Base-by-base conservation (phyloP, 2,797 vertebrate genomes). In the Hypotaenidia philippensis region DNA sequence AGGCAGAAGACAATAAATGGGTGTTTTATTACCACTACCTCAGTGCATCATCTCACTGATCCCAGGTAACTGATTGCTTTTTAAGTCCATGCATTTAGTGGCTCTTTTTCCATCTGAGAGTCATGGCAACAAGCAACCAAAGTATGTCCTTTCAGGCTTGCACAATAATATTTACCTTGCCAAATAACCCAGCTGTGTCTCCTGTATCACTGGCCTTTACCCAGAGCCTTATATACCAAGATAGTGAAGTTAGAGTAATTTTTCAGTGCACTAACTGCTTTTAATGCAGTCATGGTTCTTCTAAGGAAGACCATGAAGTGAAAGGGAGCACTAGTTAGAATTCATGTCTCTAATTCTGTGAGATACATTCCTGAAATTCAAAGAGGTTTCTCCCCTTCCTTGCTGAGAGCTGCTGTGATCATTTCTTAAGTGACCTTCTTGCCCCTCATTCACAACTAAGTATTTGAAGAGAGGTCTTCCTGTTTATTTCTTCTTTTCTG, bases 391-490 rank as follows among this genome's bases (percentile, higher is more conserved):
- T 85, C 22, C 31, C 9, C 31, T 89, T 93, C 90, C 25, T 57
- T 83, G 32, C 18, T 34, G 20, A 59, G 59, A 70, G 25, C 59
- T 64, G 8, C 65, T 74, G 84, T 83, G 36, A 44, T 86, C 10
- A 36, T 74, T 79, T 69, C 34, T 66, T 55, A 59, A 18, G 38
- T 86, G 69, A 76, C 52, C 38, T 56, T 66, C 50, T 76, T 65
- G 19, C 59, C 44, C 89, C 55, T 89, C 52, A 60, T 86, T 68
- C 68, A 50, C 40, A 69, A 31, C 29, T 96, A 69, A 94, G 89
- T 90, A 94, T 93, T 91, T 93, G 68, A 93, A 86, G 86, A 90
- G 83, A 31, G 38, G 41, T 65, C 56, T 88, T 90, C 50, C 93
- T 91, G 52, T 69, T 95, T 53, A 49, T 79, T 59, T 93, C 27